A percentile compares a stretch with the other conserved stretches of the same genome.
Evolutionary conservation across 2,113 vertebrate species (phyloP).

Genomic region (Heterotilapia buettikoferi): DNA sequence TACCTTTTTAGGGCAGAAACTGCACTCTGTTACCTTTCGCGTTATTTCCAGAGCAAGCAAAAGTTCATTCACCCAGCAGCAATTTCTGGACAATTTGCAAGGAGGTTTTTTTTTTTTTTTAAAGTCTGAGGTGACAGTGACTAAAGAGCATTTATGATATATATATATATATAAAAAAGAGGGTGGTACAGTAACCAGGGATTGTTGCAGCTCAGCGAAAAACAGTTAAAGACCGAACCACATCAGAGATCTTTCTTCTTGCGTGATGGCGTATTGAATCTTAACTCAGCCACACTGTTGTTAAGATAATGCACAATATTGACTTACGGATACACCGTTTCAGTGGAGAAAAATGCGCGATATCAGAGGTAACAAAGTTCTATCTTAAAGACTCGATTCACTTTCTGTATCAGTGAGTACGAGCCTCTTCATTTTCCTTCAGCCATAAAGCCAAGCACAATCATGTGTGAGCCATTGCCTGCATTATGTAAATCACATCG

Average conservation of each 20-base stretch:
- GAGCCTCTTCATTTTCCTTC: conserved; percentile 59
- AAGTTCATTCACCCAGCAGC: conserved; percentile 49
- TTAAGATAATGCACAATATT: conserved; percentile 13
- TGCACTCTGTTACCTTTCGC: conserved; percentile 63
- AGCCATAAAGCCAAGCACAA: conserved; percentile 67
- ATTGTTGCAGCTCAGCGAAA: neutral
- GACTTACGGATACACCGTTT: conserved; percentile 4
- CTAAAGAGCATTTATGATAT: conserved; percentile 17
- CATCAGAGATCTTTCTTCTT: conserved; percentile 21
- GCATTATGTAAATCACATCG: conserved; percentile 70
- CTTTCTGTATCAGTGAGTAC: conserved; percentile 50
- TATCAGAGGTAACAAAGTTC: conserved; percentile 61
- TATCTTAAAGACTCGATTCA: conserved; percentile 63
- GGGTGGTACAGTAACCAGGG: neutral
- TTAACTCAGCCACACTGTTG: neutral
- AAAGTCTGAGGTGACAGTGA: neutral
- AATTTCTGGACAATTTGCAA: conserved; percentile 50
- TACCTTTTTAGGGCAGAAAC: conserved; percentile 79
- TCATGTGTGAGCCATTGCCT: conserved; percentile 61
- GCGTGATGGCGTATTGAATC: conserved; percentile 13
- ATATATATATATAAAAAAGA: neutral
- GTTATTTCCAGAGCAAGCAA: conserved; percentile 60
- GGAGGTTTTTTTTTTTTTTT: neutral
- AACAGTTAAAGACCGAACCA: neutral
- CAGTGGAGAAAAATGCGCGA: conserved; percentile 28